These are phyloP conservation scores for Cryptocephalus primarius DNA, from an alignment of 2,888 invertebrate genomes.

Conservation along the genomic window DNA sequence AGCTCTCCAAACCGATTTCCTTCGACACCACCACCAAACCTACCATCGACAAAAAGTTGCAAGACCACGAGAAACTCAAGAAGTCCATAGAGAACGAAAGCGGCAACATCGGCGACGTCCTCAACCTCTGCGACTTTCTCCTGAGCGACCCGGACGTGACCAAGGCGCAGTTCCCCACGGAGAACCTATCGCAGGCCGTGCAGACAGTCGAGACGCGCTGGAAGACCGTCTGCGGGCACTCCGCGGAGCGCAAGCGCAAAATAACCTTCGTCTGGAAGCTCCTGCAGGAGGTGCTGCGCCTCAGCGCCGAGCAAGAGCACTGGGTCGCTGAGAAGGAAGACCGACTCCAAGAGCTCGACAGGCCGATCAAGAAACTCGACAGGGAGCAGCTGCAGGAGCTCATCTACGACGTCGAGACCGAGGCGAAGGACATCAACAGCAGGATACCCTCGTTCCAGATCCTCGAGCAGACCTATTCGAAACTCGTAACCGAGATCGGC, in stretches of 20 bases:
- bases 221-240: slow-evolving; percentile 64
- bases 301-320: slow-evolving; percentile 46
- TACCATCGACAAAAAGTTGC: slow-evolving; percentile 55
- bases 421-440: slow-evolving; percentile 45
- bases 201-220: slow-evolving; percentile 68
- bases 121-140: slow-evolving; percentile 68
- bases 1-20: slow-evolving; percentile 54
- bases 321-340: slow-evolving; percentile 55
- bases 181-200: slow-evolving; percentile 53
- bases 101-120: slow-evolving; percentile 63
- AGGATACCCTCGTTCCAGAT: slow-evolving; percentile 46
- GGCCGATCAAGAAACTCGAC: slow-evolving; percentile 42
- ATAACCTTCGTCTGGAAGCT: slow-evolving; percentile 52
- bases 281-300: slow-evolving; percentile 45
- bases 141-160: slow-evolving; percentile 63
- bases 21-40: slow-evolving; percentile 55
- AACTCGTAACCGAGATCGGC: slow-evolving; percentile 54
- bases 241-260: slow-evolving; percentile 58
- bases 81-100: slow-evolving; percentile 67
- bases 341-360: slow-evolving; percentile 48
- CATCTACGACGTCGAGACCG: slow-evolving; percentile 44
- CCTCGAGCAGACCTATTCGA: slow-evolving; percentile 59
- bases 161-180: slow-evolving; percentile 60
- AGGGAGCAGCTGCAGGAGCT: slow-evolving; percentile 49
- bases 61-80: slow-evolving; percentile 62